Evolutionary conservation across 2,113 vertebrate genomes (phyloP).

Genomic region (Ceyx margarethae): DNA sequence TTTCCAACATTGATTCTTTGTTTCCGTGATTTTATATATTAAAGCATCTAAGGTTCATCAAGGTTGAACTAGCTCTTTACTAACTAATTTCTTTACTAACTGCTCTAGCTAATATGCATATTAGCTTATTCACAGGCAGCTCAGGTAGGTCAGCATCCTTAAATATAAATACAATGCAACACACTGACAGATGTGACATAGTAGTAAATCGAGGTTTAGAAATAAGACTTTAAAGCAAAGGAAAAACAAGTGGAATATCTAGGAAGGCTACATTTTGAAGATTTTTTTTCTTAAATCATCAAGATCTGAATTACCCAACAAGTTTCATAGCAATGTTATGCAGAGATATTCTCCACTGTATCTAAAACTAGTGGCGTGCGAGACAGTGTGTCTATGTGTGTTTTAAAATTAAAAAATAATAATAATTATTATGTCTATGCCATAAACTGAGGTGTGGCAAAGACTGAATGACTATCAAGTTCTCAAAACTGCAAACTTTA

Average conservation of each 20-base stretch:
- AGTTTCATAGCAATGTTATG: background rate
- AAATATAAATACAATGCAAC: background rate
- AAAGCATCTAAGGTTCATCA: background rate
- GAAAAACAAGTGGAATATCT: background rate
- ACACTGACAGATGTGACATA: background rate
- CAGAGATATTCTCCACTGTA: background rate
- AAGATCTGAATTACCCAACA: background rate
- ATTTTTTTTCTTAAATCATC: background rate
- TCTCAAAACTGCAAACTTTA: no score
- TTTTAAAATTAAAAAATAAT: background rate
- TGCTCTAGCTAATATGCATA: background rate
- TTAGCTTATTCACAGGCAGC: background rate
- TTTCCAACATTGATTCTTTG: no score
- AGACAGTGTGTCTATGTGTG: background rate
- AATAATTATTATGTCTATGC: no score
- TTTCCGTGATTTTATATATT: no score
- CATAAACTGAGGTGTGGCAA: no score
- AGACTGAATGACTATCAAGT: no score
- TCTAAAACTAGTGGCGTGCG: background rate
- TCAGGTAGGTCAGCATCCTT: background rate
- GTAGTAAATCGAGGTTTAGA: background rate
- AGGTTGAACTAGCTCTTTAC: background rate
- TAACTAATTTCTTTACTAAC: no score
- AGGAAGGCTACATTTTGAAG: background rate
- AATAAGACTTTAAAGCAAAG: background rate